These are phyloP conservation scores for Drosophila barbarae DNA, from an alignment of 2,888 invertebrate genomes.

Conservation along the genomic window DNA sequence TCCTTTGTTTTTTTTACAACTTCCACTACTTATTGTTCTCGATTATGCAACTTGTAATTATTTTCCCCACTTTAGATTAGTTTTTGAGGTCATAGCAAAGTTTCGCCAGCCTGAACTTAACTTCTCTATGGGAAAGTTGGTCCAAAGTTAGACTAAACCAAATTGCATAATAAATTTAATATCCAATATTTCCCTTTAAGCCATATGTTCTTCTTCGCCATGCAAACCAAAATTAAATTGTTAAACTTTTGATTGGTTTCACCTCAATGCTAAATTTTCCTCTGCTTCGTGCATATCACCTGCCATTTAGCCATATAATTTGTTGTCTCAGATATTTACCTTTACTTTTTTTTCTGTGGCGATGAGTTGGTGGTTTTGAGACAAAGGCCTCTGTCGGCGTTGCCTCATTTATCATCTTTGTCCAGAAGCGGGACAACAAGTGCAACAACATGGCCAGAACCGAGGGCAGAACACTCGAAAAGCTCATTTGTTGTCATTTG, in stretches of 20 bases:
- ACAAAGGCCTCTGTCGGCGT: conserved; percentile 32
- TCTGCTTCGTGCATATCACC: conserved; percentile 33
- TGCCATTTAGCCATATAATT: conserved; percentile 61
- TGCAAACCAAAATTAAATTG: background rate
- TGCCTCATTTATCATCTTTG: conserved; percentile 68
- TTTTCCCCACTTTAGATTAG: background rate
- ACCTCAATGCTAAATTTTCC: conserved; percentile 2
- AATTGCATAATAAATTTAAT: background rate
- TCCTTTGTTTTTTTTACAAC: background rate
- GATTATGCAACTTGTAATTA: background rate
- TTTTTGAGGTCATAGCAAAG: background rate
- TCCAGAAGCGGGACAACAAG: conserved; percentile 53
- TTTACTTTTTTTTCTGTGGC: conserved; percentile 18
- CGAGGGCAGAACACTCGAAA: conserved; percentile 51
- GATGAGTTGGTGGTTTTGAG: conserved; percentile 51
- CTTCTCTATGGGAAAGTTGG: background rate
- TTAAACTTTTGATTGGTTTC: conserved; percentile 28
- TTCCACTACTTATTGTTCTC: background rate
- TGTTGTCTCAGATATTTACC: conserved; percentile 41
- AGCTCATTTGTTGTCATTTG: conserved; percentile 67
- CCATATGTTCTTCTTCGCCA: background rate
- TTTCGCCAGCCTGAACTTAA: background rate
- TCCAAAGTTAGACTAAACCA: background rate
- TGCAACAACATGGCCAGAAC: conserved; percentile 26
- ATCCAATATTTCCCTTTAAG: background rate